Conservation (phyloP, 2,888 invertebrate genomes). For the Ellobium chinense region DNA sequence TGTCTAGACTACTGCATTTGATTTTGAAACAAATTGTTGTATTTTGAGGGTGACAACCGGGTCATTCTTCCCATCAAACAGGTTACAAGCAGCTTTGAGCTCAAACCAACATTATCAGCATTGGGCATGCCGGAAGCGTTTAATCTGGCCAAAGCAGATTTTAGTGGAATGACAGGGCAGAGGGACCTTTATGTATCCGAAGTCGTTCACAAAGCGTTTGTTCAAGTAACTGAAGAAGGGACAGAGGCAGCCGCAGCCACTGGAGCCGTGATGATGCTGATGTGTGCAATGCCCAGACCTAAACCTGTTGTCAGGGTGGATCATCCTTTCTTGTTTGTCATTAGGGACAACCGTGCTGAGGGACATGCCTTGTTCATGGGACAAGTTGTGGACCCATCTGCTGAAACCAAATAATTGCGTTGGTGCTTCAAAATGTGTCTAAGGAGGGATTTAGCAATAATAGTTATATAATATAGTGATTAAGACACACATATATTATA, state of each 20-base stretch:
- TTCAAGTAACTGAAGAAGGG: constrained; percentile 77
- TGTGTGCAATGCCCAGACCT: not conserved
- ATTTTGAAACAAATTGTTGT: too few species aligned
- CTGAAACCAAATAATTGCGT: too few species aligned
- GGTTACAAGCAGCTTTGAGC: constrained; percentile 59
- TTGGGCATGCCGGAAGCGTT: constrained; percentile 72
- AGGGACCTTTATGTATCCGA: constrained; percentile 64
- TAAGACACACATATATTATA: too few species aligned
- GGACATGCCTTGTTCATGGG: constrained; percentile 22
- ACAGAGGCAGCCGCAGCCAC: constrained; percentile 76
- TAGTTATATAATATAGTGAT: too few species aligned
- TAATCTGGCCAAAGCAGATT: constrained; percentile 62
- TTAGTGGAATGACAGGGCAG: constrained; percentile 67
- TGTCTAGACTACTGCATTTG: too few species aligned
- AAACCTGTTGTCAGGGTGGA: constrained; percentile 66
- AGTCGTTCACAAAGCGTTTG: constrained; percentile 75
- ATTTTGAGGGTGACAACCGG: too few species aligned
- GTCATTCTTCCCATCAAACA: not conserved
- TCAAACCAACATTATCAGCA: constrained; percentile 55
- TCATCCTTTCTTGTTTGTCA: constrained; percentile 74
- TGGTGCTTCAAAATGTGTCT: too few species aligned
- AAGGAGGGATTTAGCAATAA: too few species aligned
- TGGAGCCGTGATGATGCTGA: constrained; percentile 47
- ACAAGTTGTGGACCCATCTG: constrained; percentile 16
- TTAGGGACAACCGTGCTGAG: constrained; percentile 56